phyloP scores from a whole-genome alignment of 2,113 vertebrate species.

The Gymnarchus niloticus region DNA sequence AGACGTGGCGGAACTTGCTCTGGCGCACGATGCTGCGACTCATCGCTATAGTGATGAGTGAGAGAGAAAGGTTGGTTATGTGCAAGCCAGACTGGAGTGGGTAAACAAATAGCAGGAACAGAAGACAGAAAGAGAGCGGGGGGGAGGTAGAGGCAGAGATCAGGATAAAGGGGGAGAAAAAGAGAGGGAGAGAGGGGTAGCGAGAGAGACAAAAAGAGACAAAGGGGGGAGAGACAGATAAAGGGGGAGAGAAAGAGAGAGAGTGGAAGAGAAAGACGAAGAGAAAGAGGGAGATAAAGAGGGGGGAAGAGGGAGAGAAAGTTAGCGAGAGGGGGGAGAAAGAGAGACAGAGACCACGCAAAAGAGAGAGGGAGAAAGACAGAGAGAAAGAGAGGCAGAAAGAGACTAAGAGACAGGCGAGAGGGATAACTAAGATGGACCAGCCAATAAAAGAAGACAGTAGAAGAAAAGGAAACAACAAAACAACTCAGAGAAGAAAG shows the following conservation, averaged over 20 bases:
- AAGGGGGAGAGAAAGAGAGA: background rate
- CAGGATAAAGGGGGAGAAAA: background rate
- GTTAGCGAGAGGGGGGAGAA: background rate
- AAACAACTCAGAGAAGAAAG: background rate
- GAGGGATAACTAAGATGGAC: background rate
- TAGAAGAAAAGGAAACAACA: no score
- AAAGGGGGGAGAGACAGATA: background rate
- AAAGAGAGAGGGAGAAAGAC: background rate
- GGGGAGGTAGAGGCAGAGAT: conserved; percentile 10
- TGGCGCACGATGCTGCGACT: conserved; percentile 95
- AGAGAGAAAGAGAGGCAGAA: background rate
- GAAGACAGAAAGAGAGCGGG: background rate
- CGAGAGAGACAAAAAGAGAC: conserved; percentile 42
- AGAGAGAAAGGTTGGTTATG: background rate
- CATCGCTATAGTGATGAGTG: conserved; percentile 63
- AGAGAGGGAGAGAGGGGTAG: conserved; percentile 36
- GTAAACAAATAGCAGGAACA: background rate
- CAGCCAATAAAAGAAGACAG: no score
- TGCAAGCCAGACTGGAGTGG: background rate
- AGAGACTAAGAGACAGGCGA: background rate
- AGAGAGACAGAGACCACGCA: background rate
- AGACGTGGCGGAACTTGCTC: conserved; percentile 97
- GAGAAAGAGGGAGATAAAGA: background rate
- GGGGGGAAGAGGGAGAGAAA: background rate
- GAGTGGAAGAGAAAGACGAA: background rate